A percentile compares a stretch with the other conserved stretches of the same genome.
Conservation (phyloP, 2,888 invertebrate genomes). For the Amiota communis region DNA sequence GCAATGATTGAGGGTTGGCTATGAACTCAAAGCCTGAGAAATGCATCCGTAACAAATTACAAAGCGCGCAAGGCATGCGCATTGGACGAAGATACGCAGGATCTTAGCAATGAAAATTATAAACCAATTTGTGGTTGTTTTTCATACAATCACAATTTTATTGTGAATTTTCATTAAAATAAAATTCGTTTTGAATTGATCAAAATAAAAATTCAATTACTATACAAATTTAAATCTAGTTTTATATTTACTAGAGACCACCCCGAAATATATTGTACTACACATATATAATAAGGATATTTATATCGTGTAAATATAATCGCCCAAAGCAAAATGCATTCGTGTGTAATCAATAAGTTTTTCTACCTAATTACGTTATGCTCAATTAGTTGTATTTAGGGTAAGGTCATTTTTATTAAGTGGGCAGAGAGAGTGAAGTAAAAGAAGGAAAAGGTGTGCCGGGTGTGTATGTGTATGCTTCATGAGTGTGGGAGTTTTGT, state of each 20-base stretch:
- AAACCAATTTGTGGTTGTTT: constrained; percentile 20
- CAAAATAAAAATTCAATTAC: too few relatives aligned
- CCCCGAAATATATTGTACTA: background rate
- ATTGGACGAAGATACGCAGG: background rate
- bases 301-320: background rate
- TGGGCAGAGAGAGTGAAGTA: constrained; percentile 41
- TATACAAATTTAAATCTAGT: too few relatives aligned
- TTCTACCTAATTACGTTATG: constrained; percentile 63
- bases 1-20: background rate
- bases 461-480: background rate
- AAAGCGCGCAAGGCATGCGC: constrained; percentile 26
- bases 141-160: background rate
- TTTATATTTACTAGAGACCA: background rate
- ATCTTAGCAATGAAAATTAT: background rate
- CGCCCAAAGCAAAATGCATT: background rate
- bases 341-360: constrained; percentile 44
- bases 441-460: constrained; percentile 3
- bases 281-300: background rate
- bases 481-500: background rate
- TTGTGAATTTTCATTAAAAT: constrained; percentile 5
- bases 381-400: constrained; percentile 62
- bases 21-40: background rate
- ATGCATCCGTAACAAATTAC: constrained; percentile 41
- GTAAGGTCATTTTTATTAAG: constrained; percentile 30
- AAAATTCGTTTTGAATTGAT: background rate